phyloP scores from a whole-genome alignment of 2,113 vertebrate species.

The Loxodonta africana region DNA sequence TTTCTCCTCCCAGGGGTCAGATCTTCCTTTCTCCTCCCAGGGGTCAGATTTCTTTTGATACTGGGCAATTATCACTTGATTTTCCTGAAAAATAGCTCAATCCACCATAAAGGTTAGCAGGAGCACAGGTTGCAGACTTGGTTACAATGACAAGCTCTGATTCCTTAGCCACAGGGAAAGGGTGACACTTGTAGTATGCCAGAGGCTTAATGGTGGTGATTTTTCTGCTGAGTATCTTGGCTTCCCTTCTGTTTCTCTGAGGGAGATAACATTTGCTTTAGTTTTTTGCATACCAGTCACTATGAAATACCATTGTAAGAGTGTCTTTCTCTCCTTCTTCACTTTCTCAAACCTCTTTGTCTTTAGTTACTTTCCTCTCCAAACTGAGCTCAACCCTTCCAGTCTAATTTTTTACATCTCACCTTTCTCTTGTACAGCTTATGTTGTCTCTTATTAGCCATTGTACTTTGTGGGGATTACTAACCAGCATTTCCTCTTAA shows the following conservation, averaged over 20 bases:
- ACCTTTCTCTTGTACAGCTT: not conserved
- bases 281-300: conserved; percentile 44
- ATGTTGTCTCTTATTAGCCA: conserved; percentile 23
- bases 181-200: conserved; percentile 11
- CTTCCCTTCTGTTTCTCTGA: conserved; percentile 57
- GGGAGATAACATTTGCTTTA: conserved; percentile 62
- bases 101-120: conserved; percentile 63
- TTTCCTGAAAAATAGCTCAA: conserved; percentile 72
- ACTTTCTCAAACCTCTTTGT: conserved; percentile 20
- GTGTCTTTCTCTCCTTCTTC: not conserved
- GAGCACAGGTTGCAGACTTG: conserved; percentile 44
- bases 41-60: conserved; percentile 68
- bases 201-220: conserved; percentile 53
- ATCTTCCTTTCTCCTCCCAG: conserved; percentile 44
- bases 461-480: not conserved
- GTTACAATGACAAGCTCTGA: conserved; percentile 43
- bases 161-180: conserved; percentile 60
- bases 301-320: conserved; percentile 2
- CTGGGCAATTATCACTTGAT: conserved; percentile 75
- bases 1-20: conserved; percentile 55
- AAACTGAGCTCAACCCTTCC: not conserved
- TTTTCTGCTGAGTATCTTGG: conserved; percentile 67
- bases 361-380: conserved; percentile 47
- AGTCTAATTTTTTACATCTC: conserved; percentile 47
- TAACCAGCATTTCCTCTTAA: conserved; percentile 31